phyloP scores from a whole-genome alignment of 2,888 invertebrate genomes.

The Dorcus hopei region DNA sequence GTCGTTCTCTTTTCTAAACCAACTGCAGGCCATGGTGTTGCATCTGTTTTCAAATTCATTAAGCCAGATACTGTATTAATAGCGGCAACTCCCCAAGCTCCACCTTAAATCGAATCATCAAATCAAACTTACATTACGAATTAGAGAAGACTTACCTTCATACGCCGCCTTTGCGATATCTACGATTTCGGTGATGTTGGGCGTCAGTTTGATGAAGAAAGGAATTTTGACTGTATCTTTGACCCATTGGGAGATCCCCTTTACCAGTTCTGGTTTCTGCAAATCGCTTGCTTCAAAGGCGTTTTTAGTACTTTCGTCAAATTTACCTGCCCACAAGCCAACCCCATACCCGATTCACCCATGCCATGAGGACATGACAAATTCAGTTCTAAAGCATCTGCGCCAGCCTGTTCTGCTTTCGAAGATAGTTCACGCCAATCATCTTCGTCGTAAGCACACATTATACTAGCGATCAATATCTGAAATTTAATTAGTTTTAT shows the following conservation, averaged over 20 bases:
- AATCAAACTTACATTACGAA: not conserved
- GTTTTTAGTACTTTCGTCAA: not conserved
- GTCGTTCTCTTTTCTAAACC: constrained; percentile 81
- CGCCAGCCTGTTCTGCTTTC: constrained; percentile 76
- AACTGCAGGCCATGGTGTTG: constrained; percentile 88
- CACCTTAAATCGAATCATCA: constrained; percentile 56
- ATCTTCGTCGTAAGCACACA: constrained; percentile 81
- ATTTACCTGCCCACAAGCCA: constrained; percentile 92
- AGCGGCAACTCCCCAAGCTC: constrained; percentile 92
- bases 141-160: constrained; percentile 58
- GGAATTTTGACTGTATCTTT: constrained; percentile 82
- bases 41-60: constrained; percentile 81
- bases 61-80: constrained; percentile 97
- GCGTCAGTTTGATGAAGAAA: constrained; percentile 95
- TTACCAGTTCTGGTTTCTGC: constrained; percentile 82
- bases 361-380: constrained; percentile 98
- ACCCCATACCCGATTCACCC: constrained; percentile 97
- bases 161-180: constrained; percentile 86
- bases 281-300: constrained; percentile 4
- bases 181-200: constrained; percentile 94
- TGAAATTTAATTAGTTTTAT: constrained; percentile 40
- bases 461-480: constrained; percentile 92
- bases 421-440: constrained; percentile 86
- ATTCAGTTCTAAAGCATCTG: constrained; percentile 94
- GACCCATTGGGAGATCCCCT: constrained; percentile 90